These are phyloP conservation scores for Ondatra zibethicus DNA, from an alignment of 2,113 vertebrate species.

Conservation along the genomic window DNA sequence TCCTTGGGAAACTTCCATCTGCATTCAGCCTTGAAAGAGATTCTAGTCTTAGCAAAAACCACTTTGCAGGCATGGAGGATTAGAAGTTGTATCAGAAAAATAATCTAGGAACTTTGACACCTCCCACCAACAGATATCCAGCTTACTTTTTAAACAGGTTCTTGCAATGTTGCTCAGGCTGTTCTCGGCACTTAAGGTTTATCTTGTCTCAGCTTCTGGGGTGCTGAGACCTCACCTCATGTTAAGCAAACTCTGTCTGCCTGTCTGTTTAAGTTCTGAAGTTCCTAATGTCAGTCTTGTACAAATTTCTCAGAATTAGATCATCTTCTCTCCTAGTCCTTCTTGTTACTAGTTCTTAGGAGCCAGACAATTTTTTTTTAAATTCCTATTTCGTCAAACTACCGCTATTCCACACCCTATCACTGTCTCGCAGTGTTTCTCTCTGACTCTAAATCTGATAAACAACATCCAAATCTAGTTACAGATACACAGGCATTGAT, in stretches of 20 bases:
- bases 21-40: background rate
- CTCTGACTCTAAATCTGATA: background rate
- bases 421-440: background rate
- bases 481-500: background rate
- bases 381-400: constrained; percentile 10
- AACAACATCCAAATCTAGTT: constrained; percentile 12
- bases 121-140: background rate
- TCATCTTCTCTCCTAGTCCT: background rate
- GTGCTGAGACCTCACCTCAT: background rate
- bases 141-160: background rate
- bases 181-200: too few species aligned
- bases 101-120: background rate
- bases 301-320: background rate
- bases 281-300: background rate
- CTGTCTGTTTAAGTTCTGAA: background rate
- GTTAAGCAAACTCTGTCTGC: background rate
- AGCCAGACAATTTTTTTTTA: background rate
- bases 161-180: background rate
- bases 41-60: background rate
- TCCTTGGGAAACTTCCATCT: background rate
- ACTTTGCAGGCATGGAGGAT: background rate
- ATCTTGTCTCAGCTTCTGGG: background rate
- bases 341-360: background rate
- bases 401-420: background rate
- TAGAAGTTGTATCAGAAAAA: background rate